Evolutionary conservation across 2,888 invertebrate genomes (phyloP).

Genomic region (Chrysolina oricalcia): DNA sequence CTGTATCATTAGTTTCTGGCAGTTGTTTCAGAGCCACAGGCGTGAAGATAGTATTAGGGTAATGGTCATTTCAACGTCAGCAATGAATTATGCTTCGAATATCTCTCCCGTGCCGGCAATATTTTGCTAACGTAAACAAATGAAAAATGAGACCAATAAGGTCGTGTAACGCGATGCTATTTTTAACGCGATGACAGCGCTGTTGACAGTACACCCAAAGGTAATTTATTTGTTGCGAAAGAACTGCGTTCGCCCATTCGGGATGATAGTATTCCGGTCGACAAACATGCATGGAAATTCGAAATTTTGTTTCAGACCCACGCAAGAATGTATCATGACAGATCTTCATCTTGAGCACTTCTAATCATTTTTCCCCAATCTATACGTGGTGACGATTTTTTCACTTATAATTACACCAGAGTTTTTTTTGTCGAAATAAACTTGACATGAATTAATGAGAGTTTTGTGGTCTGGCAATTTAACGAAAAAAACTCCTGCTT

Average conservation of each 20-base stretch:
- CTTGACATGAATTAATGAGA: too few species aligned
- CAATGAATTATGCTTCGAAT: conserved; percentile 19
- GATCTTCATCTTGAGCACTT: too few species aligned
- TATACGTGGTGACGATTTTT: too few species aligned
- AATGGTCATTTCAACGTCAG: conserved; percentile 10
- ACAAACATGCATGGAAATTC: neutral
- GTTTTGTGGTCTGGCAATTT: too few species aligned
- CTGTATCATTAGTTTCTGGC: neutral
- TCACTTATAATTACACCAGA: too few species aligned
- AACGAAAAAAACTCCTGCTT: too few species aligned
- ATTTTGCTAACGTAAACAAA: conserved; percentile 41
- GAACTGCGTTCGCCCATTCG: neutral
- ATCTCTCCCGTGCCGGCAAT: conserved; percentile 37
- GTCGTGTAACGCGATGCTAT: conserved; percentile 42
- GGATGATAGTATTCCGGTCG: neutral
- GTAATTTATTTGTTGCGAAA: conserved; percentile 34
- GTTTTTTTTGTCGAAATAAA: too few species aligned
- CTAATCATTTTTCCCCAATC: too few species aligned
- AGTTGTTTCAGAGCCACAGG: neutral
- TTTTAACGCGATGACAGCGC: conserved; percentile 38
- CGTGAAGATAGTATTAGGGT: neutral
- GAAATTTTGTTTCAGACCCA: neutral
- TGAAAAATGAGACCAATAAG: conserved; percentile 47
- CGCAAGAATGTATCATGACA: too few species aligned
- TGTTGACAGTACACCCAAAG: conserved; percentile 36